phyloP scores from a whole-genome alignment of 2,113 vertebrate genomes.

The Eudyptes chrysolophus region DNA sequence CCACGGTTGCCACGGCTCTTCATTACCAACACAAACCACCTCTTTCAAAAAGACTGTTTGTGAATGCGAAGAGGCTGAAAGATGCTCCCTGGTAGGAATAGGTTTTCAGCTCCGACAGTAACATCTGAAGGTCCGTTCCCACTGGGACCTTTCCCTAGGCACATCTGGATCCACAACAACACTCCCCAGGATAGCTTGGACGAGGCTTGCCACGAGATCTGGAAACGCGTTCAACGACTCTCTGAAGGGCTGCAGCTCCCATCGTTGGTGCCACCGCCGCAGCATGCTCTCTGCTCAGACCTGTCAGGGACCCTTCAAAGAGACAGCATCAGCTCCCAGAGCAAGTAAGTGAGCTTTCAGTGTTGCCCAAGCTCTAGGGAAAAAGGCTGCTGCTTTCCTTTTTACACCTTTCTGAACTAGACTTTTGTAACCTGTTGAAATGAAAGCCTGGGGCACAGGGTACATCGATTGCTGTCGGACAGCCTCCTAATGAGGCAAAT shows the following conservation, averaged over 20 bases:
- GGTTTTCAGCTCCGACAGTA: not conserved
- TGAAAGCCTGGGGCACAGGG: accelerated
- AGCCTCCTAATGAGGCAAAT: not conserved
- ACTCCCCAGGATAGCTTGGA: constrained; percentile 78
- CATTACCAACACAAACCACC: not conserved
- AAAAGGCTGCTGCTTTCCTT: not conserved
- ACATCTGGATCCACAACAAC: constrained; percentile 79
- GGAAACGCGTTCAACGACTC: constrained; percentile 69
- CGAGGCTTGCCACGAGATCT: constrained; percentile 77
- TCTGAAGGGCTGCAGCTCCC: constrained; percentile 25
- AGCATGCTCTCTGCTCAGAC: not conserved
- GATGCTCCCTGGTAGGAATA: constrained; percentile 29
- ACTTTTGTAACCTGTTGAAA: not conserved
- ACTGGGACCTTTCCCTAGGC: constrained; percentile 78
- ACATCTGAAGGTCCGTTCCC: constrained; percentile 45
- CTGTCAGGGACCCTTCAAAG: not conserved
- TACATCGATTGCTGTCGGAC: accelerated
- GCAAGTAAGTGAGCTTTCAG: constrained; percentile 43
- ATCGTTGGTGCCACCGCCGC: not conserved
- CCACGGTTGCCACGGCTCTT: constrained; percentile 65
- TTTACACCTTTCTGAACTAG: not conserved
- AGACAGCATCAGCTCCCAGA: not conserved
- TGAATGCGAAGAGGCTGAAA: not conserved
- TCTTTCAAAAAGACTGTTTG: not conserved
- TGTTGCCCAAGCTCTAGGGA: not conserved